Evolutionary conservation across 1,140 invertebrate genomes (phyloP).

Genomic region (Ladona fulva): DNA sequence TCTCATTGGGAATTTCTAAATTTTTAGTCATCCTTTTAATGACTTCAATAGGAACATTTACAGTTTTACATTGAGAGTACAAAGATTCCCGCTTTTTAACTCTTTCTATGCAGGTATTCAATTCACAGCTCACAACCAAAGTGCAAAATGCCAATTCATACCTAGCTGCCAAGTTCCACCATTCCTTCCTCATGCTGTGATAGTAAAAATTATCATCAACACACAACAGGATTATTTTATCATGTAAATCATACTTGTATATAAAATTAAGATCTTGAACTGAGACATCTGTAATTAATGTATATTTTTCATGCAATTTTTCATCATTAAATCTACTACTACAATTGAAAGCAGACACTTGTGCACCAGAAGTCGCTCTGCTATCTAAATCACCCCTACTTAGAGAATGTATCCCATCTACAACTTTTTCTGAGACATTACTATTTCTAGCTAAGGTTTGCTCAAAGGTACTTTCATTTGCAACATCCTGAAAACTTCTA

Average conservation of each 20-base stretch:
- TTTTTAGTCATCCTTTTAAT: not conserved
- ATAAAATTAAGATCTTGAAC: no score
- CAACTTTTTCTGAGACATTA: no score
- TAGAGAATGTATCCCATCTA: no score
- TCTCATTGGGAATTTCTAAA: not conserved
- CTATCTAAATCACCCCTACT: no score
- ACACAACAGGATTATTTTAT: not conserved
- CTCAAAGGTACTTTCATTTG: no score
- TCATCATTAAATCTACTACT: no score
- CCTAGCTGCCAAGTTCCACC: not conserved
- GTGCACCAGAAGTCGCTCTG: no score
- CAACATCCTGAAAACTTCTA: no score
- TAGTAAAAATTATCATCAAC: slow-evolving; percentile 14
- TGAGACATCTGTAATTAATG: no score
- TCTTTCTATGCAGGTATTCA: not conserved
- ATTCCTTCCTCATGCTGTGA: not conserved
- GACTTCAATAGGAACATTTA: not conserved
- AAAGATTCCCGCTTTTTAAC: not conserved
- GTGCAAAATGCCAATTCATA: not conserved
- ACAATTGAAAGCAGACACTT: no score
- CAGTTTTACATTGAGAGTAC: not conserved
- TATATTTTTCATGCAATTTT: no score
- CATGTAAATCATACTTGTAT: not conserved
- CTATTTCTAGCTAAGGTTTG: no score
- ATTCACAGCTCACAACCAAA: not conserved